Evolutionary conservation across 2,113 vertebrate species (phyloP).

Genomic region (Hemicordylus capensis): DNA sequence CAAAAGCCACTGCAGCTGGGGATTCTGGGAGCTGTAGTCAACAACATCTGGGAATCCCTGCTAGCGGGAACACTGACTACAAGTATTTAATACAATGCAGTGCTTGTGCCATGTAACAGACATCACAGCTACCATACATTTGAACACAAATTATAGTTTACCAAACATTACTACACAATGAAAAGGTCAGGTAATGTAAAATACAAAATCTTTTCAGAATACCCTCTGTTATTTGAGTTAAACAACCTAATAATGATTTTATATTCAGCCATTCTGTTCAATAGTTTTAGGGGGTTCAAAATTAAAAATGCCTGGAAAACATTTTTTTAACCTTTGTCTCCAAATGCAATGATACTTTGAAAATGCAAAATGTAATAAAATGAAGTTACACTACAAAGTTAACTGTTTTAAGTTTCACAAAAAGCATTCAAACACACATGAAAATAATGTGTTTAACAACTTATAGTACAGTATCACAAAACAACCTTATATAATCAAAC

Average conservation of each 20-base stretch:
- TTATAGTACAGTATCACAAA: slow-evolving; percentile 22
- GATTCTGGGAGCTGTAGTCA: too few relatives aligned
- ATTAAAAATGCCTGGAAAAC: neutral
- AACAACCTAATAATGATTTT: neutral
- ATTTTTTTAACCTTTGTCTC: slow-evolving; percentile 7
- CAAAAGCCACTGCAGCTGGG: too few relatives aligned
- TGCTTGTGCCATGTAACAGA: neutral
- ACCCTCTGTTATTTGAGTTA: slow-evolving; percentile 6
- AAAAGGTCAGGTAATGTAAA: slow-evolving; percentile 27
- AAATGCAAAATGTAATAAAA: slow-evolving; percentile 5
- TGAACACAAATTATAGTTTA: slow-evolving; percentile 31
- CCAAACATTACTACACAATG: neutral
- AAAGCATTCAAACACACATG: slow-evolving; percentile 5
- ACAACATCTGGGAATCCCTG: too few relatives aligned
- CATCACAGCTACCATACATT: slow-evolving; percentile 5
- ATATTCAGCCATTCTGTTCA: neutral
- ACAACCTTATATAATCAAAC: neutral
- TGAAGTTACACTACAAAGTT: slow-evolving; percentile 22
- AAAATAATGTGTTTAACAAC: neutral
- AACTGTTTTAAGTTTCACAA: neutral
- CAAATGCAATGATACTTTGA: slow-evolving; percentile 10
- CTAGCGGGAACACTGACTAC: too few relatives aligned
- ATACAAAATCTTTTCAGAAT: neutral
- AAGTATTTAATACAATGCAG: slow-evolving; percentile 17
- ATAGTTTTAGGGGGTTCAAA: slow-evolving; percentile 14